Evolutionary conservation across 1,140 invertebrate genomes (phyloP).

Genomic region (Lethrus apterus): DNA sequence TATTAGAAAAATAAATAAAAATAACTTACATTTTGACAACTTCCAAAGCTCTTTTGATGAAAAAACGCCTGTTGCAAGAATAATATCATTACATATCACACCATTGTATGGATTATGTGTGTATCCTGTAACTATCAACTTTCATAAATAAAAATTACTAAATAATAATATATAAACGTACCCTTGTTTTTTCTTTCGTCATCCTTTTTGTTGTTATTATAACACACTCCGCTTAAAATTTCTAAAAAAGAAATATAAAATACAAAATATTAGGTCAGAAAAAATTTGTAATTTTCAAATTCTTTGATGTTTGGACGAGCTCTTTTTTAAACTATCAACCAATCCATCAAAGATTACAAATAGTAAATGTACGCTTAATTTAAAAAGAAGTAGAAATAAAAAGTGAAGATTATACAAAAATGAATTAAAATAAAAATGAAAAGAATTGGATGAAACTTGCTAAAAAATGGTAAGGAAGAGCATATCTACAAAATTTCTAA

Average conservation of each 20-base stretch:
- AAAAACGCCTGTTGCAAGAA: conserved; percentile 96
- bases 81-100: conserved; percentile 96
- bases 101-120: conserved; percentile 95
- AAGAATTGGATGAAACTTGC: no score
- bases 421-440: no score
- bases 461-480: no score
- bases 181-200: conserved; percentile 74
- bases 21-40: conserved; percentile 80
- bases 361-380: no score
- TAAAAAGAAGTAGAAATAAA: no score
- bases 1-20: conserved; percentile 1
- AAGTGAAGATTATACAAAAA: no score
- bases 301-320: not conserved
- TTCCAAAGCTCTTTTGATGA: conserved; percentile 96
- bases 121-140: conserved; percentile 65
- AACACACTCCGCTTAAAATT: conserved; percentile 73
- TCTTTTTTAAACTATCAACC: not conserved
- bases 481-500: no score
- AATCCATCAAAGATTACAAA: no score
- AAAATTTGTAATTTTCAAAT: not conserved
- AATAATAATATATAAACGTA: conserved; percentile 39
- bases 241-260: conserved; percentile 63
- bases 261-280: no score
- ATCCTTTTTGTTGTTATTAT: conserved; percentile 67
- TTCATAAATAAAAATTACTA: conserved; percentile 7